Evolutionary conservation across 2,888 invertebrate species (phyloP).

Genomic region (Microchrysa polita): DNA sequence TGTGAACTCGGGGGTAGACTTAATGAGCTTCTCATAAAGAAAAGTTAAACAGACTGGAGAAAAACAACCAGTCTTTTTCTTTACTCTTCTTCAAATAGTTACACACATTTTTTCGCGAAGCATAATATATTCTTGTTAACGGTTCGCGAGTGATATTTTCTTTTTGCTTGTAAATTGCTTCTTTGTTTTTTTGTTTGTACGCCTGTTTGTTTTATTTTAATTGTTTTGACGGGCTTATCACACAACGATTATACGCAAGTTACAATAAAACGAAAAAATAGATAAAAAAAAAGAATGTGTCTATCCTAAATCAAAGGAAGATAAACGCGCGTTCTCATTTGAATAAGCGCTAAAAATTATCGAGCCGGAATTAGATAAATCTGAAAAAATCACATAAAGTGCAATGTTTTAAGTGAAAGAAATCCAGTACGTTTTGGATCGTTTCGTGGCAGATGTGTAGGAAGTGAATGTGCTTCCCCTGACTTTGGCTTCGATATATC

Average conservation of each 20-base stretch:
- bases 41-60: neutral
- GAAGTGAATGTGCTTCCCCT: neutral
- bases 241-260: neutral
- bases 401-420: slow-evolving; percentile 6
- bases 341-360: neutral
- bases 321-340: neutral
- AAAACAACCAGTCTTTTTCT: neutral
- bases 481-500: neutral
- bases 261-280: neutral
- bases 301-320: neutral
- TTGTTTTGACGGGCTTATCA: neutral
- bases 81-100: too few relatives aligned
- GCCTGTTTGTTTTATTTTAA: neutral
- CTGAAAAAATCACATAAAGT: slow-evolving; percentile 17
- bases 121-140: too few relatives aligned
- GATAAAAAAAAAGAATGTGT: neutral
- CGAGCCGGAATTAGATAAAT: slow-evolving; percentile 22
- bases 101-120: too few relatives aligned
- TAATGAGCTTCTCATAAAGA: neutral
- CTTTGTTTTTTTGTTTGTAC: neutral
- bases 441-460: slow-evolving; percentile 14
- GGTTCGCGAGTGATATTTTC: too few relatives aligned
- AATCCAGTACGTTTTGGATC: slow-evolving; percentile 1
- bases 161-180: too few relatives aligned
- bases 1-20: slow-evolving; percentile 4